These are phyloP conservation scores for Hoplostethus atlanticus DNA, from an alignment of 2,797 vertebrate genomes.

Conservation along the genomic window DNA sequence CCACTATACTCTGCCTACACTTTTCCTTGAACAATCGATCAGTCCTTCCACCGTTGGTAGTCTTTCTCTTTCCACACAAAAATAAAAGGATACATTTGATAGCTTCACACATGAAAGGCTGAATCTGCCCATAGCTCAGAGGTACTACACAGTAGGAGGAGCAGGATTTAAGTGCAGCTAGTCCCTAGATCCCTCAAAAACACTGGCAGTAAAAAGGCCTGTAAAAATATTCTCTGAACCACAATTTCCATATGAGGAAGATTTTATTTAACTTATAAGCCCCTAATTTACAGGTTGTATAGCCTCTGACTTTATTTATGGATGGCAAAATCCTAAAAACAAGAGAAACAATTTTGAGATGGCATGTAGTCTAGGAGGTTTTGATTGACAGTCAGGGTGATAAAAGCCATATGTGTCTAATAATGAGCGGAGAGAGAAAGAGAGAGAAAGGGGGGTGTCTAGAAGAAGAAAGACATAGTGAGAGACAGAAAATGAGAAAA, in stretches of 20 bases:
- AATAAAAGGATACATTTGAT: neutral
- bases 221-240: neutral
- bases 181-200: neutral
- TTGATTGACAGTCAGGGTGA: neutral
- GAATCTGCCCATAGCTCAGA: conserved; percentile 15
- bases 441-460: neutral
- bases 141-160: neutral
- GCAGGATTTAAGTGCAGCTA: too few species aligned
- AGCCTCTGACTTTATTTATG: neutral
- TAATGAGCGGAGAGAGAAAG: neutral
- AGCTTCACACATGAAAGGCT: neutral
- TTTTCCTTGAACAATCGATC: neutral
- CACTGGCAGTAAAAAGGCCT: neutral
- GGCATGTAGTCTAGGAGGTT: neutral
- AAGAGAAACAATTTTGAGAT: neutral
- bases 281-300: conserved; percentile 4
- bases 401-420: neutral
- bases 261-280: neutral
- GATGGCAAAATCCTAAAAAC: conserved; percentile 1
- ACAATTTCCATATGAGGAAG: conserved; percentile 4
- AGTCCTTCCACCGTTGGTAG: conserved; percentile 18
- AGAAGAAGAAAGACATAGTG: neutral
- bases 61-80: neutral
- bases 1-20: neutral
- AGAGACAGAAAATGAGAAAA: conserved; percentile 3